Evolutionary conservation across 2,113 vertebrate species (phyloP).

Genomic region (Dromaius novaehollandiae): DNA sequence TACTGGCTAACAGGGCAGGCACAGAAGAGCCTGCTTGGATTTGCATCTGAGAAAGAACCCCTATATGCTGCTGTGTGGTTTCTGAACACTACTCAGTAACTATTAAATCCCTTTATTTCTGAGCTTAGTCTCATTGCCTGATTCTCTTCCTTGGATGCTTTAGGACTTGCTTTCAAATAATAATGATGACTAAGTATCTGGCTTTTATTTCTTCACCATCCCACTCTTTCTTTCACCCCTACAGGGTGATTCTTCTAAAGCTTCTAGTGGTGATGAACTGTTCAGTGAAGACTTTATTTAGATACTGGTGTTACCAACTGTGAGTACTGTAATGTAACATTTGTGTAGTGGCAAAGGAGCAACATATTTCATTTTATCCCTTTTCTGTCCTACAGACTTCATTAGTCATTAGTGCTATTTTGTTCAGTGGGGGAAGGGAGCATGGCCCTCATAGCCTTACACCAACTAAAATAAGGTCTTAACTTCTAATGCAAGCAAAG

Average conservation of each 20-base stretch:
- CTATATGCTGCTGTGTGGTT: background rate
- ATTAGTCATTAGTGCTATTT: background rate
- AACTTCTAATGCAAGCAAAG: background rate
- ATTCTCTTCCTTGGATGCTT: background rate
- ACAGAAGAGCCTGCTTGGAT: background rate
- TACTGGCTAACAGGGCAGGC: background rate
- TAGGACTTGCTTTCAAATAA: conserved; percentile 12
- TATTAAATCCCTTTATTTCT: background rate
- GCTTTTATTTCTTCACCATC: background rate
- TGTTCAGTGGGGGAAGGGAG: background rate
- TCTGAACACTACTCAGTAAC: background rate
- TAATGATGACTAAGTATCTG: background rate
- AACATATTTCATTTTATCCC: conserved; percentile 5
- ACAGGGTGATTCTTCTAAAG: background rate
- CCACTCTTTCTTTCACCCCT: background rate
- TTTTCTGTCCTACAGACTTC: background rate
- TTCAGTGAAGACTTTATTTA: conserved; percentile 49
- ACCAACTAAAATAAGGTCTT: background rate
- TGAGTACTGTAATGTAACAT: background rate
- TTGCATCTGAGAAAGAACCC: background rate
- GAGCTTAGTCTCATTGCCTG: background rate
- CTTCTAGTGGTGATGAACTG: background rate
- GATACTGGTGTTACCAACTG: background rate
- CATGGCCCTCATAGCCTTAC: background rate
- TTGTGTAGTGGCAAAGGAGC: background rate